These are phyloP conservation scores for Caenorhabditis remanei DNA, from an alignment of 1,140 invertebrate species.

Conservation along the genomic window DNA sequence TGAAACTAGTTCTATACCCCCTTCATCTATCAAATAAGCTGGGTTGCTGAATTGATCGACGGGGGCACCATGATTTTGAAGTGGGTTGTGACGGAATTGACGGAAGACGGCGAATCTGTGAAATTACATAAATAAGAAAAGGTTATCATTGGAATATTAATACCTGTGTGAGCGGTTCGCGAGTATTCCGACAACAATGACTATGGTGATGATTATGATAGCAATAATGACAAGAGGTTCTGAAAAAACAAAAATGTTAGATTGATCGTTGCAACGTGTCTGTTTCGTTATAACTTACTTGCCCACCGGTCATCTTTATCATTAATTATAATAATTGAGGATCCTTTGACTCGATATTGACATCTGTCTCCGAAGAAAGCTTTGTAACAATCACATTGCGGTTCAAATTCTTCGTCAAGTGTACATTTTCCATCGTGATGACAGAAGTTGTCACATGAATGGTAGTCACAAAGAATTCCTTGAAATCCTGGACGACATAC, in stretches of 20 bases:
- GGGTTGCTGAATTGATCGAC: constrained; percentile 49
- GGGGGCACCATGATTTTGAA: constrained; percentile 35
- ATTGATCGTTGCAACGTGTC: neutral
- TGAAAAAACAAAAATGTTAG: neutral
- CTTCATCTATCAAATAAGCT: constrained; percentile 30
- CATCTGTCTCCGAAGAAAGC: constrained; percentile 29
- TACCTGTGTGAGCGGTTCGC: constrained; percentile 29
- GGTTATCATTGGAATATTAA: too few species aligned
- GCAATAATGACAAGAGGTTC: neutral
- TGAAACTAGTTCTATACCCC: constrained; percentile 37
- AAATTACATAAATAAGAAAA: neutral
- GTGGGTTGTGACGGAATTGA: constrained; percentile 38
- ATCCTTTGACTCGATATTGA: constrained; percentile 1
- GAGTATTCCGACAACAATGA: constrained; percentile 7
- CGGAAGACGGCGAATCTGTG: constrained; percentile 32
- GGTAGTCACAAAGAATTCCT: constrained; percentile 9
- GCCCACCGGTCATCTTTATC: neutral
- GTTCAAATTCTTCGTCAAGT: constrained; percentile 16
- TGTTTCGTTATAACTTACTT: neutral
- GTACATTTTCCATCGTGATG: constrained; percentile 35
- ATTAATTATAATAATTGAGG: neutral
- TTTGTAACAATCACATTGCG: constrained; percentile 38
- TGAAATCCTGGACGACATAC: constrained; percentile 24
- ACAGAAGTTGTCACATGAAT: constrained; percentile 39
- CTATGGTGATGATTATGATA: neutral